Percentiles rank a stretch among this genome's conserved stretches.
These are phyloP conservation scores for Florisuga fusca DNA, from an alignment of 2,797 vertebrate genomes.

Conservation along the genomic window DNA sequence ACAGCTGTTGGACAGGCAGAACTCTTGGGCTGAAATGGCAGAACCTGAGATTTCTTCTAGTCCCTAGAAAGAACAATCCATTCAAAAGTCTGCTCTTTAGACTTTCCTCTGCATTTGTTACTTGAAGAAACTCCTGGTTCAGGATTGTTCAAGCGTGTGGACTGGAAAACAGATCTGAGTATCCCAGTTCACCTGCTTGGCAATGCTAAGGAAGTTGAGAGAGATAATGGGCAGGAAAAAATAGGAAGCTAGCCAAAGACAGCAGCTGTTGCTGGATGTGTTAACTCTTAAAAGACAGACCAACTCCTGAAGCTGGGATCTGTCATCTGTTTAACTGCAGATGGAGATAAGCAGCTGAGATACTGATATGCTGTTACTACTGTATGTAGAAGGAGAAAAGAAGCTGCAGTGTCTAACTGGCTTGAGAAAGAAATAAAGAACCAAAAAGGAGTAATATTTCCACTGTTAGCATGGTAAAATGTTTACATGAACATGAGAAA, in stretches of 20 bases:
- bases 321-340: background rate
- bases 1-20: background rate
- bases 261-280: background rate
- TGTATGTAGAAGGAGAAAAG: background rate
- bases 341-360: background rate
- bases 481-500: background rate
- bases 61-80: background rate
- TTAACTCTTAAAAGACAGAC: background rate
- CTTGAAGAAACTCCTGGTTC: background rate
- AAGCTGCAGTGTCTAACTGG: background rate
- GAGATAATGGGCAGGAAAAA: background rate
- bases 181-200: conserved; percentile 20
- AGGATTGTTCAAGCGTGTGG: background rate
- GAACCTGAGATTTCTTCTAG: background rate
- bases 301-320: background rate
- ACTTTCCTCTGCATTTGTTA: background rate
- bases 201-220: background rate
- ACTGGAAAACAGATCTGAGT: background rate
- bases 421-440: background rate
- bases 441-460: background rate
- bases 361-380: background rate
- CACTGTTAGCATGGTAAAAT: background rate
- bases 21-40: background rate
- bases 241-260: background rate
- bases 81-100: background rate